Conservation (phyloP, 1,140 invertebrate genomes). For the Drosophila nasuta region DNA sequence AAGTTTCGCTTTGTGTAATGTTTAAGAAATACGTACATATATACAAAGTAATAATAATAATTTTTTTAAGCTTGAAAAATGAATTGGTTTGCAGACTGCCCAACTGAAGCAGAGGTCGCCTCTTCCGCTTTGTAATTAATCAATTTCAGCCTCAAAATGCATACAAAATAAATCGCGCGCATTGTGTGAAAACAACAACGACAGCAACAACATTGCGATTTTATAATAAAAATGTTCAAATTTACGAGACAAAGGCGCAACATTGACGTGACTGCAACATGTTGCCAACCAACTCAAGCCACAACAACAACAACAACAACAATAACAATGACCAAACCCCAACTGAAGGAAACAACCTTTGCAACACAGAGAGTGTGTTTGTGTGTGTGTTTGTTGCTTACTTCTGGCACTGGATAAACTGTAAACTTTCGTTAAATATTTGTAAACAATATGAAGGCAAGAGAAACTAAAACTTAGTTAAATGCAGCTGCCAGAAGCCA, state of each 20-base stretch:
- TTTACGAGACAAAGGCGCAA: conserved; percentile 80
- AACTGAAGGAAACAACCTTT: conserved; percentile 37
- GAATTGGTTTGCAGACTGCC: conserved; percentile 12
- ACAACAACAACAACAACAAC: not conserved
- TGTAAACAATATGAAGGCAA: conserved; percentile 58
- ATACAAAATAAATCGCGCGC: conserved; percentile 75
- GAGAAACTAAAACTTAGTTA: conserved; percentile 38
- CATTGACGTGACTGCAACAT: conserved; percentile 68
- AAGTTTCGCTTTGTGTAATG: conserved; percentile 40
- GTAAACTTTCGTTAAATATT: conserved; percentile 71
- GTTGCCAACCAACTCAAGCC: conserved; percentile 39
- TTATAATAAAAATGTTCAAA: conserved; percentile 80
- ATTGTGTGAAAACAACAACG: conserved; percentile 60
- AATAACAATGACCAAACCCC: conserved; percentile 23
- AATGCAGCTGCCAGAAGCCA: conserved; percentile 44
- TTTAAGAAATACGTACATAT: conserved; percentile 18
- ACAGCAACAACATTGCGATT: conserved; percentile 26
- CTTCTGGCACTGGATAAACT: conserved; percentile 32
- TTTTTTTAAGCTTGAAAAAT: conserved; percentile 65
- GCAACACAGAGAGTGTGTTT: conserved; percentile 4
- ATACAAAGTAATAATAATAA: conserved; percentile 44
- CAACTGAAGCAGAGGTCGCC: conserved; percentile 8
- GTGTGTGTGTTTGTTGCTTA: conserved; percentile 37
- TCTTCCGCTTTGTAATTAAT: conserved; percentile 80
- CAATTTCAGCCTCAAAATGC: conserved; percentile 70